Base-by-base conservation (phyloP, 2,113 vertebrate genomes). In the Sminthopsis crassicaudata region DNA sequence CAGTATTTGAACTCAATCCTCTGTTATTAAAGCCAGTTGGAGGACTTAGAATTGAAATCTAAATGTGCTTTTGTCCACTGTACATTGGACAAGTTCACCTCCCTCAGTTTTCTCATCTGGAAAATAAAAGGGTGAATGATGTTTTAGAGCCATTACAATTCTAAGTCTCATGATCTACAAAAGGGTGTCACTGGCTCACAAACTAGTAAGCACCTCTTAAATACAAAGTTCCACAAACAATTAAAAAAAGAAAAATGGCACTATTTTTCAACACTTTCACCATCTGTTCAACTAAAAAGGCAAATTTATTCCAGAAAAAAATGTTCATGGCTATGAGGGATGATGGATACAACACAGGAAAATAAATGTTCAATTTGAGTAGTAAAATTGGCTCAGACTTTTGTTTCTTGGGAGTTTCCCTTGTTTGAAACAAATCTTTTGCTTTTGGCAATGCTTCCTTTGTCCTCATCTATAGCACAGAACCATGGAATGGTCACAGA, bases 261-360 rank as follows among this genome's bases (percentile, higher is more conserved):
- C 24, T n/a, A 22, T 90, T 95, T 46, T 91, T 54, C 93, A 90
- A 52, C 9, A n/a, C 24, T 46, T 94, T 46, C 26, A 53, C 14
- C 48, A 36, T 52, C 92, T 60, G 0, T 25, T 94, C 93, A 93
- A 30, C 52, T 92, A 48, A 91, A 94, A 53, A 90, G 67, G 19
- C n/a, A 30, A 8, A 53, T 60, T 94, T 89, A 24, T 94, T 96
- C 19, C 53, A 46, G 53, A 84, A 92, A 51, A 50, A 54, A 26
- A 8, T 30, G 1, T 42, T 3, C 46, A 42, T 53, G 2, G 23
- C 50, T 55, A 9, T 91, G 23, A 23, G 0, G 36, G 0, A 0
- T 42, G 46, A 93, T 26, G 8, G n/a, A 12, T n/a, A 57, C 46
- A 3, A 8, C 5, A 3, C 1, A 3, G 52, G 48, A 95, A 2